Conservation (phyloP, 2,113 vertebrate species). For the Balaeniceps rex region DNA sequence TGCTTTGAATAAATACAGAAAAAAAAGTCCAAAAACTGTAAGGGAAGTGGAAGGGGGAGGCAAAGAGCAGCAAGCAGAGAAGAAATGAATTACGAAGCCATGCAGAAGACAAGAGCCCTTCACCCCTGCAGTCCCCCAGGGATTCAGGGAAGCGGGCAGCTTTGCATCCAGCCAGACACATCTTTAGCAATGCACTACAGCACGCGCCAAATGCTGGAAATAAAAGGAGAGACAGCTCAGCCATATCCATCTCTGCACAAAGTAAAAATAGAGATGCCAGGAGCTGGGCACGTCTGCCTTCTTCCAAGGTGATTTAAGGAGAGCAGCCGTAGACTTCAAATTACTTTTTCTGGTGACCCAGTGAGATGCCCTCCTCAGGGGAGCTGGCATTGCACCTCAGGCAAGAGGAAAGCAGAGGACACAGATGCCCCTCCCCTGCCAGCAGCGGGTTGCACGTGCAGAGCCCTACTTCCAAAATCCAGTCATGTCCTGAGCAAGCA, state of each 20-base stretch:
- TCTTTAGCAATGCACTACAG: background rate
- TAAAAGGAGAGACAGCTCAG: slow-evolving; percentile 40
- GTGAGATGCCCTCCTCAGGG: background rate
- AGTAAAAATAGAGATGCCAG: slow-evolving; percentile 36
- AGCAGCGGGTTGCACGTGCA: background rate
- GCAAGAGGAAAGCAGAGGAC: background rate
- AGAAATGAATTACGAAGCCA: background rate
- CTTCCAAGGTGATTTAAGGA: slow-evolving; percentile 43
- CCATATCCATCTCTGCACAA: background rate
- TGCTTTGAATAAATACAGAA: background rate
- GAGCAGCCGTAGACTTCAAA: background rate
- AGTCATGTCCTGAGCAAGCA: background rate
- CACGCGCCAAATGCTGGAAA: background rate
- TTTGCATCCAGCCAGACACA: background rate
- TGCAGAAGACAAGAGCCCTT: background rate
- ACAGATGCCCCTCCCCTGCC: background rate
- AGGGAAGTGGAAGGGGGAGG: background rate
- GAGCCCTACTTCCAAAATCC: background rate
- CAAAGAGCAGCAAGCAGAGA: background rate
- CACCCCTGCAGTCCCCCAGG: background rate
- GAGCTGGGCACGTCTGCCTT: background rate
- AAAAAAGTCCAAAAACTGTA: background rate
- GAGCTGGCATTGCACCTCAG: rapidly evolving
- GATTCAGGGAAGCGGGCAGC: background rate
- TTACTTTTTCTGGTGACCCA: background rate